Evolutionary conservation across 2,113 vertebrate species (phyloP).

Genomic region (Sceloporus undulatus): DNA sequence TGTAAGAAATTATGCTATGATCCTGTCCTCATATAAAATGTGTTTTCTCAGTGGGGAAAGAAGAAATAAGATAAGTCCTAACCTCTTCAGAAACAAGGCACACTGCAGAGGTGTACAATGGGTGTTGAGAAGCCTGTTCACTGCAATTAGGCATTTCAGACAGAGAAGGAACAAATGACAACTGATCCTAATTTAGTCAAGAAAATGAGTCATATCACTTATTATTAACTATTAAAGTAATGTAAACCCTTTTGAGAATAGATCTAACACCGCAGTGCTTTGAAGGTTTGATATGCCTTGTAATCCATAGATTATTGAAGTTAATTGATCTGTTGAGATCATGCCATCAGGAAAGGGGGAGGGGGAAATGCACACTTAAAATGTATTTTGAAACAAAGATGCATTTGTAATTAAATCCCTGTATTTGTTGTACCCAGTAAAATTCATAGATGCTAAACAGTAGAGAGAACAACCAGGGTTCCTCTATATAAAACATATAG

Average conservation of each 20-base stretch:
- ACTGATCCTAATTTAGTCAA: slow-evolving; percentile 62
- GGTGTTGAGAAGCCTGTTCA: slow-evolving; percentile 32
- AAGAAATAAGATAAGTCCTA: slow-evolving; percentile 21
- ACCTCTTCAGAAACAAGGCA: not conserved
- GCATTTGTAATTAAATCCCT: slow-evolving; percentile 75
- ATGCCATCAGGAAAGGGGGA: slow-evolving; percentile 48
- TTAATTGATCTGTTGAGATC: slow-evolving; percentile 81
- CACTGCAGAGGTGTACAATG: slow-evolving; percentile 36
- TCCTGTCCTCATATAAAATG: not conserved
- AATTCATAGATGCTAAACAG: slow-evolving; percentile 65
- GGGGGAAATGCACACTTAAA: slow-evolving; percentile 54
- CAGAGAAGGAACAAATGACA: slow-evolving; percentile 67
- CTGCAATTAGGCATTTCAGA: slow-evolving; percentile 59
- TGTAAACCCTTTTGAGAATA: slow-evolving; percentile 76
- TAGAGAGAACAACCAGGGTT: slow-evolving; percentile 54
- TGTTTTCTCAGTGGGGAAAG: not conserved
- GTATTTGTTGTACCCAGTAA: slow-evolving; percentile 66
- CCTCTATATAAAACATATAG: slow-evolving; percentile 50
- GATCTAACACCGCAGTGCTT: slow-evolving; percentile 73
- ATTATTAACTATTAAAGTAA: slow-evolving; percentile 77
- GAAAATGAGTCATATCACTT: slow-evolving; percentile 72
- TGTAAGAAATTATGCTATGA: not conserved
- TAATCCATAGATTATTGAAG: slow-evolving; percentile 84
- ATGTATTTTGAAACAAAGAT: slow-evolving; percentile 65
- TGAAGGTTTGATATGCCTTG: slow-evolving; percentile 78